Evolutionary conservation across 2,888 invertebrate species (phyloP).

Genomic region (Craniophora ligustri): DNA sequence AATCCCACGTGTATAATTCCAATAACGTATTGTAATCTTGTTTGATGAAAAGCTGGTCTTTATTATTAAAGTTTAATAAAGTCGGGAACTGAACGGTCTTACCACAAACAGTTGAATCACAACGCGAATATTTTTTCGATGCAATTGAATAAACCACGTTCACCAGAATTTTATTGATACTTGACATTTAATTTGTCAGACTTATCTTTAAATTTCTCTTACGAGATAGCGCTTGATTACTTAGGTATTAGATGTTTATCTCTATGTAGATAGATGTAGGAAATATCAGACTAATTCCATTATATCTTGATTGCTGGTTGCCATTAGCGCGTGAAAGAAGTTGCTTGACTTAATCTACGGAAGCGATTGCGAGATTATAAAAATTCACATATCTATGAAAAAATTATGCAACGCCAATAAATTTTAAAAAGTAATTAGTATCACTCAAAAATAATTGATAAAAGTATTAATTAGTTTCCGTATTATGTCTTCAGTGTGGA

Average conservation of each 20-base stretch:
- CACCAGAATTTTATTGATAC: background rate
- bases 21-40: background rate
- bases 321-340: constrained; percentile 43
- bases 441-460: constrained; percentile 18
- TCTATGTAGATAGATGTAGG: constrained; percentile 18
- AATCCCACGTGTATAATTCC: background rate
- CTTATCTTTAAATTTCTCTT: constrained; percentile 38
- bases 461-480: constrained; percentile 18
- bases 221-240: constrained; percentile 24
- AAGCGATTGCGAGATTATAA: constrained; percentile 31
- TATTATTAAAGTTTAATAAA: too few relatives aligned
- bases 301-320: constrained; percentile 27
- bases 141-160: background rate
- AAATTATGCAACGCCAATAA: constrained; percentile 21
- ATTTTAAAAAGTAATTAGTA: constrained; percentile 3
- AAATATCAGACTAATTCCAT: constrained; percentile 39
- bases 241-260: constrained; percentile 30
- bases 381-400: constrained; percentile 16
- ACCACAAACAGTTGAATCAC: too few relatives aligned
- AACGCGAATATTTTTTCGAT: too few relatives aligned
- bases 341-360: constrained; percentile 32
- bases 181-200: constrained; percentile 23
- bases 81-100: too few relatives aligned
- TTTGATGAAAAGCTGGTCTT: too few relatives aligned
- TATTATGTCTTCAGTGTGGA: constrained; percentile 13